Conservation (phyloP, 2,113 vertebrate genomes). For the Amia ocellicauda region DNA sequence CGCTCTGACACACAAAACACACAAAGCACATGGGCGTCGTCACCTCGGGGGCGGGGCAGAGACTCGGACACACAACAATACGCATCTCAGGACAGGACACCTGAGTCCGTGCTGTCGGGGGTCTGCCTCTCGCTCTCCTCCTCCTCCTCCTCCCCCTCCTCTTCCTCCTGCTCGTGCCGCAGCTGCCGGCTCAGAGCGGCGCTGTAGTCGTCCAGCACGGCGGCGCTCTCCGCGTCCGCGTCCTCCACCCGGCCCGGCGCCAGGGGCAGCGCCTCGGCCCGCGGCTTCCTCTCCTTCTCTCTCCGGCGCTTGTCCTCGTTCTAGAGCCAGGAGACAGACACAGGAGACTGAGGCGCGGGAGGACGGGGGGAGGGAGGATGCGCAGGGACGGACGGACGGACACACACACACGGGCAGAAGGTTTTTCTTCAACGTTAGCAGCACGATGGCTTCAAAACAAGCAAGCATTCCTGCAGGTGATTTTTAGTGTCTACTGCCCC, state of each 20-base stretch:
- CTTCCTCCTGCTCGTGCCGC: conserved; percentile 63
- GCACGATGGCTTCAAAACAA: too few relatives aligned
- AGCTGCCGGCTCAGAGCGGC: conserved; percentile 52
- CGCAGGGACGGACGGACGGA: conserved; percentile 7
- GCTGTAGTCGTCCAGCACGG: conserved; percentile 41
- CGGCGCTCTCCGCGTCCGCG: conserved; percentile 31
- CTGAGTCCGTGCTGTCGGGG: conserved; percentile 62
- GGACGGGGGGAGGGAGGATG: too few relatives aligned
- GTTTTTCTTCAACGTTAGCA: not conserved
- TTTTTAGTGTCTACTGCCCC: too few relatives aligned
- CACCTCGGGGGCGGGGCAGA: not conserved
- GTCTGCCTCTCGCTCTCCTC: conserved; percentile 61
- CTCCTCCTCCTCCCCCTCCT: conserved; percentile 66
- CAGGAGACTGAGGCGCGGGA: too few relatives aligned
- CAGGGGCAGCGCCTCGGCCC: conserved; percentile 34
- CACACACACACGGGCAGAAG: not conserved
- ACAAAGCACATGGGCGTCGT: too few relatives aligned
- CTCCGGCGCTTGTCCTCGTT: conserved; percentile 74
- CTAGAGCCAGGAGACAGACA: conserved; percentile 45
- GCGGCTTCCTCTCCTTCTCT: conserved; percentile 56
- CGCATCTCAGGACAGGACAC: conserved; percentile 44
- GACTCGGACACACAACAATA: conserved; percentile 1
- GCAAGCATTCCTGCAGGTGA: too few relatives aligned
- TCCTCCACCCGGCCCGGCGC: conserved; percentile 1
- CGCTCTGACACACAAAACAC: conserved; percentile 50